Percentiles rank a stretch among this genome's conserved stretches.
Evolutionary conservation across 2,113 vertebrate species (phyloP).

Genomic region (chimpanzee (Pan troglodytes)): DNA sequence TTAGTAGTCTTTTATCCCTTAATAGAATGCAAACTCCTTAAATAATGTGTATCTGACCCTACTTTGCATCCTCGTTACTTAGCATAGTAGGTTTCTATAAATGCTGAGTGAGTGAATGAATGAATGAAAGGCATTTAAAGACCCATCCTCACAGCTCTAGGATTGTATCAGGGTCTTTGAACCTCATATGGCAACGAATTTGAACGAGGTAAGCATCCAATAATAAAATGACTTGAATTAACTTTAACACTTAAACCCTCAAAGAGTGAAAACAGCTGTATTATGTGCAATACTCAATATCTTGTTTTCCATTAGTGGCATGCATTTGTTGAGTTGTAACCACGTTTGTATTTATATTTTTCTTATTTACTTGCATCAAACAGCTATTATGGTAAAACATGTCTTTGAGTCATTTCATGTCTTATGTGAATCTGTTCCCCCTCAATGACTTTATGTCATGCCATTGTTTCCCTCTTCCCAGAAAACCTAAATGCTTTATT

Average conservation of each 20-base stretch:
- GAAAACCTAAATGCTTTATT: neutral
- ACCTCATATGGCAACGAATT: neutral
- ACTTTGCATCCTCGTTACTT: neutral
- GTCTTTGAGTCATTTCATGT: slow-evolving; percentile 60
- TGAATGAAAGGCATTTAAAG: neutral
- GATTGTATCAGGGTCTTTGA: neutral
- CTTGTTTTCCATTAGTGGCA: neutral
- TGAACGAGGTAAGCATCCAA: neutral
- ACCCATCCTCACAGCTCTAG: neutral
- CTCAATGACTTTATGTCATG: slow-evolving; percentile 59
- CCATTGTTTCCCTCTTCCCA: slow-evolving; percentile 49
- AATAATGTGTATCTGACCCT: neutral
- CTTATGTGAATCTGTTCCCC: neutral
- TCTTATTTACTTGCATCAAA: neutral
- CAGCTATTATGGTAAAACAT: neutral
- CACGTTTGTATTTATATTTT: neutral
- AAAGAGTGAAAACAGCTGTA: neutral
- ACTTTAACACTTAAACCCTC: neutral
- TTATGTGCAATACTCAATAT: neutral
- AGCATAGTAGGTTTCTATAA: neutral
- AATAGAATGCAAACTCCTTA: neutral
- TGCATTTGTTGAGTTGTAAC: neutral
- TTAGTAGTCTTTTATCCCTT: neutral
- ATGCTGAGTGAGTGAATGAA: neutral
- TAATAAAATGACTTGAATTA: neutral